A percentile compares a stretch with the other conserved stretches of the same genome.
These are phyloP conservation scores for Masticophis lateralis DNA, from an alignment of 2,797 vertebrate genomes.

Conservation along the genomic window DNA sequence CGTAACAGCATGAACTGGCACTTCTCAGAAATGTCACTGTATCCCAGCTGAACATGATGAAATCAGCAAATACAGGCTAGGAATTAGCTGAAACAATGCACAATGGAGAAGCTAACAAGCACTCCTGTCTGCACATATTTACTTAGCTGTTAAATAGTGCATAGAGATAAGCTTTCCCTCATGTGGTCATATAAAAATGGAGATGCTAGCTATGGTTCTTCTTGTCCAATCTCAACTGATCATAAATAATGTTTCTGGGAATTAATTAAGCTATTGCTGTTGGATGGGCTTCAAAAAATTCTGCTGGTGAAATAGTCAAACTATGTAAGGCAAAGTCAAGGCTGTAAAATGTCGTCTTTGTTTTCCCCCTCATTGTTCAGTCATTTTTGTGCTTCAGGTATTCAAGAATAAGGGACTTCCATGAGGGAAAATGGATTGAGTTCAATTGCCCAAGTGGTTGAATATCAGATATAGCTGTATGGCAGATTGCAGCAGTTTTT, in stretches of 20 bases:
- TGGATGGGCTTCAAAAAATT: constrained; percentile 26
- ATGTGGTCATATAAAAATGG: constrained; percentile 7
- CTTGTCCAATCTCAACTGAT: neutral
- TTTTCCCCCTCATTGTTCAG: neutral
- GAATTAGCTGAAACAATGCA: constrained; percentile 46
- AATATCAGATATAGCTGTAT: neutral
- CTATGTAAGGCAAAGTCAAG: neutral
- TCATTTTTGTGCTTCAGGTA: neutral
- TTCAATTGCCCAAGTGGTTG: neutral
- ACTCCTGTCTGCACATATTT: neutral
- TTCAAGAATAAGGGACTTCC: neutral
- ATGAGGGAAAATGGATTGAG: neutral
- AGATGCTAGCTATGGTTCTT: constrained; percentile 19
- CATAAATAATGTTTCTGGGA: constrained; percentile 15
- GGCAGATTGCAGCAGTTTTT: neutral
- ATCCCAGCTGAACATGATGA: constrained; percentile 52
- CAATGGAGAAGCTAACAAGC: neutral
- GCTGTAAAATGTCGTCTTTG: neutral
- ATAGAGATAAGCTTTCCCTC: neutral
- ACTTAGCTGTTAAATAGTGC: constrained; percentile 13
- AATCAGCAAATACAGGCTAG: constrained; percentile 48
- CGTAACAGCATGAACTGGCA: constrained; percentile 5
- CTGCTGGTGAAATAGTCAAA: constrained; percentile 26
- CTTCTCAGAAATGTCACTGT: neutral
- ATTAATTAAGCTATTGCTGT: neutral